Percentiles rank a stretch among this genome's conserved stretches.
Evolutionary conservation across 2,888 invertebrate species (phyloP).

Genomic region (Aleiodes leptofemur): DNA sequence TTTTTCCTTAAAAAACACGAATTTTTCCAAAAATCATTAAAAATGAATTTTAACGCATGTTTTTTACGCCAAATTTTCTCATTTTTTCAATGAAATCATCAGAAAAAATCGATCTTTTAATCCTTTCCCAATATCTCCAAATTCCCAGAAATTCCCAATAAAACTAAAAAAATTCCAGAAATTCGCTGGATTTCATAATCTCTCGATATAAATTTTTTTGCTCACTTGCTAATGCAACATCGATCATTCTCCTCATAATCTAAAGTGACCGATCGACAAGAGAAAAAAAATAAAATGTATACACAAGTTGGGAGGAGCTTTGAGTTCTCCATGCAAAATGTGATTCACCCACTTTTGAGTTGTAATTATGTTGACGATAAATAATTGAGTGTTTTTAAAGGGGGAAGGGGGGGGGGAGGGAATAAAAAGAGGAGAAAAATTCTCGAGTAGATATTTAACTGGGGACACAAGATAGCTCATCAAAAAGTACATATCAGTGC

Average conservation of each 20-base stretch:
- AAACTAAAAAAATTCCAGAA: too few relatives aligned
- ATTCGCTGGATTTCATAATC: too few relatives aligned
- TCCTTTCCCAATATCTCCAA: too few relatives aligned
- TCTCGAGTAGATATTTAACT: neutral
- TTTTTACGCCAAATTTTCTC: too few relatives aligned
- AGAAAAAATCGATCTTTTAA: too few relatives aligned
- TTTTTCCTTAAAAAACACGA: too few relatives aligned
- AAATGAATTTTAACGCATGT: too few relatives aligned
- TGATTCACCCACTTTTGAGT: constrained; percentile 2
- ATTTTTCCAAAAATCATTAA: too few relatives aligned
- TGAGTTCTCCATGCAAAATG: neutral
- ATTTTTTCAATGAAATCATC: too few relatives aligned
- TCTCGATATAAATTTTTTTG: too few relatives aligned
- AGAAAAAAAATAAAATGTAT: neutral
- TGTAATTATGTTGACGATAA: constrained; percentile 1
- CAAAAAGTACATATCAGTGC: constrained; percentile 6
- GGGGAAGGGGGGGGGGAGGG: neutral
- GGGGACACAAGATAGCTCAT: constrained; percentile 6
- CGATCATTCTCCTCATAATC: neutral
- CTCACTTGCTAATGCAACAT: neutral
- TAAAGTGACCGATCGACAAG: neutral
- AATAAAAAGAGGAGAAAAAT: neutral
- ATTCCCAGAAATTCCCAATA: too few relatives aligned
- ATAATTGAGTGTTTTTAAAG: constrained; percentile 14
- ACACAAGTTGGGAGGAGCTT: constrained; percentile 2